Percentiles rank a stretch among this genome's conserved stretches.
Evolutionary conservation across 2,113 vertebrate species (phyloP).

Genomic region (Rhinopithecus roxellana): DNA sequence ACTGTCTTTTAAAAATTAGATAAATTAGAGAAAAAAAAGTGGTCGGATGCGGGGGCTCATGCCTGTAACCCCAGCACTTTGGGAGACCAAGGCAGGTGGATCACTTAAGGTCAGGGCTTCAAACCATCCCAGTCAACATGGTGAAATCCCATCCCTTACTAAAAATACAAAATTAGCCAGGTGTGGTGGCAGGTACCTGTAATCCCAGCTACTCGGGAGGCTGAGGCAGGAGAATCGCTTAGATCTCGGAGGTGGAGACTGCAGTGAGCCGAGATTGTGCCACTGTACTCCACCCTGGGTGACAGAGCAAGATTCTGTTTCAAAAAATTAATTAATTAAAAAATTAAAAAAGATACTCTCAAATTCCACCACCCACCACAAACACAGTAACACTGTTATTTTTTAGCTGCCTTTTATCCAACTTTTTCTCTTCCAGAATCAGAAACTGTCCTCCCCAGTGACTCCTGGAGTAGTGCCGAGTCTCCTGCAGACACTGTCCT

Average conservation of each 20-base stretch:
- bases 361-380: neutral
- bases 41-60: no score
- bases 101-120: no score
- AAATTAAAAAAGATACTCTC: neutral
- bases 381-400: neutral
- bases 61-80: no score
- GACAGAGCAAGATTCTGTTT: neutral
- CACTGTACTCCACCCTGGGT: neutral
- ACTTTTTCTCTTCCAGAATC: constrained; percentile 25
- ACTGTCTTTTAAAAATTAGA: neutral
- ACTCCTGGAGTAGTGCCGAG: neutral
- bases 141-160: no score
- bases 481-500: neutral
- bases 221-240: no score
- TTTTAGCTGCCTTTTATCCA: neutral
- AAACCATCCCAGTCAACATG: no score
- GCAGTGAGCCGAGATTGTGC: no score
- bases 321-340: neutral
- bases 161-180: no score
- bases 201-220: no score
- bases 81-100: no score
- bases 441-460: neutral
- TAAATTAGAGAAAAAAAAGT: neutral
- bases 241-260: no score
- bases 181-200: no score